A percentile compares a stretch with the other conserved stretches of the same genome.
phyloP scores from a whole-genome alignment of 1,140 invertebrate species.

The Diplogasteroides magnus region DNA sequence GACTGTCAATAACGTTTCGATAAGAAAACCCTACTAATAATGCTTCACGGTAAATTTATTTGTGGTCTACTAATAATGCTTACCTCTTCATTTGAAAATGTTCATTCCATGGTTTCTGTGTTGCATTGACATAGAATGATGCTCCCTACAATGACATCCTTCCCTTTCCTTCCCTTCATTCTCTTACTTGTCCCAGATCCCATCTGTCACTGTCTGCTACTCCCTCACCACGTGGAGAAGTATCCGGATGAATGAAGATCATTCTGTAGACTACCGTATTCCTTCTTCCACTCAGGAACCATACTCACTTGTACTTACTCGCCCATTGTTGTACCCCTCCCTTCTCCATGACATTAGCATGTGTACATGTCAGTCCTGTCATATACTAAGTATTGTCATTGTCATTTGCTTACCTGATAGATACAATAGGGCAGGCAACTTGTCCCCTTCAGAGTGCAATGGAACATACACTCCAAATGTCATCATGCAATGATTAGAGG shows the following conservation, averaged over 20 bases:
- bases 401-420: slow-evolving; percentile 67
- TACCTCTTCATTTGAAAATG: slow-evolving; percentile 96
- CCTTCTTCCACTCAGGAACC: not conserved
- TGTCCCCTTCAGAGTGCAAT: slow-evolving; percentile 67
- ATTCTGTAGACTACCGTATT: slow-evolving; percentile 62
- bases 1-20: too few species aligned
- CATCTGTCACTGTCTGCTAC: slow-evolving; percentile 76
- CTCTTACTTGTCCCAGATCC: slow-evolving; percentile 75
- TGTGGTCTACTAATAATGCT: too few species aligned
- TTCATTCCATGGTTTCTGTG: slow-evolving; percentile 79
- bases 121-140: slow-evolving; percentile 87
- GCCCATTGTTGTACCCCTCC: slow-evolving; percentile 83
- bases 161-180: too few species aligned
- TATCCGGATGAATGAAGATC: slow-evolving; percentile 85
- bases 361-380: slow-evolving; percentile 84
- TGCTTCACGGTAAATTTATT: too few species aligned
- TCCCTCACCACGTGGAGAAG: slow-evolving; percentile 72
- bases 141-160: slow-evolving; percentile 24
- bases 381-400: slow-evolving; percentile 18
- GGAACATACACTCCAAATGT: slow-evolving; percentile 86
- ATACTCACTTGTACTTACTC: slow-evolving; percentile 59
- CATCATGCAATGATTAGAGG: slow-evolving; percentile 77
- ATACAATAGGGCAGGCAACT: slow-evolving; percentile 82
- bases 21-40: too few species aligned
- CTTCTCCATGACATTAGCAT: slow-evolving; percentile 93